Percentiles rank a stretch among this genome's conserved stretches.
These are phyloP conservation scores for Trypoxylus dichotomus DNA, from an alignment of 1,140 invertebrate species.

Conservation along the genomic window DNA sequence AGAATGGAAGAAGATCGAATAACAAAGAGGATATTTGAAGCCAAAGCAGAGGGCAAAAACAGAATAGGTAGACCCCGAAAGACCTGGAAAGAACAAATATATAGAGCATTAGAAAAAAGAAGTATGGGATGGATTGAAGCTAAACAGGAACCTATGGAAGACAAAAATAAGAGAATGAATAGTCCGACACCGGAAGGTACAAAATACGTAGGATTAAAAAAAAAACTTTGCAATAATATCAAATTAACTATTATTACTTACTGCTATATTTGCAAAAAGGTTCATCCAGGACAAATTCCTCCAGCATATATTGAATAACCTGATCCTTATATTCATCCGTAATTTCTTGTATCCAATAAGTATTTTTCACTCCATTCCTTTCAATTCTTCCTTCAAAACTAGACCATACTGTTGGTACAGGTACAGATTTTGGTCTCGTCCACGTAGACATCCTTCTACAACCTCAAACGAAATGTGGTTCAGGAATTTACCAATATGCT, in stretches of 20 bases:
- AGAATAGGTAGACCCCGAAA: too few relatives aligned
- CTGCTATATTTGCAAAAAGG: conserved; percentile 19
- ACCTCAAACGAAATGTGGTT: not conserved
- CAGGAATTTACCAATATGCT: not conserved
- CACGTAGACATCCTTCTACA: not conserved
- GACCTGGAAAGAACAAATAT: too few relatives aligned
- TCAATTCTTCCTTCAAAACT: conserved; percentile 27
- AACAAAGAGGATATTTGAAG: too few relatives aligned
- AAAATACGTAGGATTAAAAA: too few relatives aligned
- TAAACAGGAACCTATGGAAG: too few relatives aligned
- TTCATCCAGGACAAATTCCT: conserved; percentile 1
- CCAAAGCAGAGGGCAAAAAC: too few relatives aligned
- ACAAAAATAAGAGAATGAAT: too few relatives aligned
- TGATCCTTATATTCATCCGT: conserved; percentile 12
- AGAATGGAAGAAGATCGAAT: too few relatives aligned
- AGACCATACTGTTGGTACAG: conserved; percentile 29
- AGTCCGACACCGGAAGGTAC: too few relatives aligned
- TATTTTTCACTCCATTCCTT: not conserved
- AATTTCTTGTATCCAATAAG: conserved; percentile 21
- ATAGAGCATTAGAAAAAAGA: too few relatives aligned
- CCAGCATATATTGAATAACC: not conserved
- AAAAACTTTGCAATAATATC: too few relatives aligned
- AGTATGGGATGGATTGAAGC: too few relatives aligned
- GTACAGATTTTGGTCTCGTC: conserved; percentile 30
- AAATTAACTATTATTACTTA: conserved; percentile 4